Percentiles rank a stretch among this genome's conserved stretches.
Conservation (phyloP, 2,888 invertebrate genomes). For the Lissocephala sabroskyi region DNA sequence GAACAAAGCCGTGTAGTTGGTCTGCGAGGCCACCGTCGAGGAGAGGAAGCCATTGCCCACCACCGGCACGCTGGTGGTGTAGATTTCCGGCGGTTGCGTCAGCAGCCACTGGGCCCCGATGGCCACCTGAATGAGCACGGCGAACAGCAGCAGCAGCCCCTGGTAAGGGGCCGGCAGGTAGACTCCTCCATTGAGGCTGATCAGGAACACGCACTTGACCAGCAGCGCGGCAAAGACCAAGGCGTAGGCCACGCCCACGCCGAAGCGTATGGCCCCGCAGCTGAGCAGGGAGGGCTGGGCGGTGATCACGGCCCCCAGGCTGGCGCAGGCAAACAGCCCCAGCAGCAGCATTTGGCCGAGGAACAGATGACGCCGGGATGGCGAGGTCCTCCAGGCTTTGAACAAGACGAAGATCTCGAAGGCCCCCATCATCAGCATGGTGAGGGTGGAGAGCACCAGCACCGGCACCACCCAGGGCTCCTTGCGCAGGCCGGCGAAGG, state of each 20-base stretch:
- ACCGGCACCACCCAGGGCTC: slow-evolving; percentile 95
- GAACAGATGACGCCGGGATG: slow-evolving; percentile 87
- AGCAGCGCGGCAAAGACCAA: slow-evolving; percentile 92
- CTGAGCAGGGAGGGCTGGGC: slow-evolving; percentile 85
- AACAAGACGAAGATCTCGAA: slow-evolving; percentile 93
- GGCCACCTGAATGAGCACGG: slow-evolving; percentile 90
- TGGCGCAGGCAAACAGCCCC: slow-evolving; percentile 87
- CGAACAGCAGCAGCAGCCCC: slow-evolving; percentile 89
- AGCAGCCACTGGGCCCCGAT: slow-evolving; percentile 89
- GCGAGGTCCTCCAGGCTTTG: slow-evolving; percentile 86
- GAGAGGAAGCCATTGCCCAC: slow-evolving; percentile 55
- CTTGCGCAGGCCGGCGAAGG: slow-evolving; percentile 75
- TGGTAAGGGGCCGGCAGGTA: slow-evolving; percentile 95
- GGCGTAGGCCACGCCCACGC: slow-evolving; percentile 86
- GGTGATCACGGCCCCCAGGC: slow-evolving; percentile 84
- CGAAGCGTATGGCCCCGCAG: slow-evolving; percentile 87
- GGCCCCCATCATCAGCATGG: slow-evolving; percentile 87
- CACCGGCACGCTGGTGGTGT: slow-evolving; percentile 72
- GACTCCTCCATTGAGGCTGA: slow-evolving; percentile 92
- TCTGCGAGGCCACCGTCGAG: slow-evolving; percentile 55
- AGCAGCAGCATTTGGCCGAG: slow-evolving; percentile 89
- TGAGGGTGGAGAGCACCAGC: slow-evolving; percentile 85
- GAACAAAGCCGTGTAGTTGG: slow-evolving; percentile 57
- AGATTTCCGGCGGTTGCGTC: slow-evolving; percentile 81
- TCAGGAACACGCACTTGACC: slow-evolving; percentile 94